A percentile compares a stretch with the other conserved stretches of the same genome.
Conservation (phyloP, 2,888 invertebrate genomes). For the Dione juno region DNA sequence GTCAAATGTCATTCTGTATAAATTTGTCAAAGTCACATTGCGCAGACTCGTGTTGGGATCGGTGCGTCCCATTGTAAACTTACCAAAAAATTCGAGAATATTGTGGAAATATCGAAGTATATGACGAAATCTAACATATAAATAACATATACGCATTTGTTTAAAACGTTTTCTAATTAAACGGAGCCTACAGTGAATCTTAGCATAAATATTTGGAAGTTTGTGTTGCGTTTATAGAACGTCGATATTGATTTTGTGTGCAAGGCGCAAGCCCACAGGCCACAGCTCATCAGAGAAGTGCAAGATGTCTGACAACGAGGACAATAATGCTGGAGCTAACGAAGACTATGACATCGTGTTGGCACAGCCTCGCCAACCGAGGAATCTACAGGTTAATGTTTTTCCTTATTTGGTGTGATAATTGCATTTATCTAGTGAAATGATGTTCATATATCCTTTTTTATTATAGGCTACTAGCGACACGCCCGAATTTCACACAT, state of each 20-base stretch:
- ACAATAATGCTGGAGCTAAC: constrained; percentile 54
- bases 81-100: not conserved
- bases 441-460: too few relatives aligned
- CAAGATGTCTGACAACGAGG: constrained; percentile 48
- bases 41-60: constrained; percentile 1
- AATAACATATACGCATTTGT: not conserved
- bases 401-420: constrained; percentile 1
- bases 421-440: not conserved
- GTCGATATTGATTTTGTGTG: constrained; percentile 16
- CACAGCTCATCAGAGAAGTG: constrained; percentile 12
- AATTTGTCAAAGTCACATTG: constrained; percentile 21
- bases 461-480: not conserved
- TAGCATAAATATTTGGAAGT: constrained; percentile 7
- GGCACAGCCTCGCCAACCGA: constrained; percentile 66
- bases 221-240: constrained; percentile 12
- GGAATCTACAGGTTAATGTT: constrained; percentile 63
- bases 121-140: not conserved
- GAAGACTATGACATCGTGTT: constrained; percentile 42
- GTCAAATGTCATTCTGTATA: constrained; percentile 9
- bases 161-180: not conserved
- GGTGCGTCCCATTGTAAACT: not conserved
- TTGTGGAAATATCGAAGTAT: not conserved
- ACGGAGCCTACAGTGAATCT: not conserved
- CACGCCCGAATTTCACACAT: not conserved
- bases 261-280: too few relatives aligned